Evolutionary conservation across 2,797 vertebrate genomes (phyloP), one percentile per base, ranked within the genome.

Genomic region (Ambastaia sidthimunki): DNA sequence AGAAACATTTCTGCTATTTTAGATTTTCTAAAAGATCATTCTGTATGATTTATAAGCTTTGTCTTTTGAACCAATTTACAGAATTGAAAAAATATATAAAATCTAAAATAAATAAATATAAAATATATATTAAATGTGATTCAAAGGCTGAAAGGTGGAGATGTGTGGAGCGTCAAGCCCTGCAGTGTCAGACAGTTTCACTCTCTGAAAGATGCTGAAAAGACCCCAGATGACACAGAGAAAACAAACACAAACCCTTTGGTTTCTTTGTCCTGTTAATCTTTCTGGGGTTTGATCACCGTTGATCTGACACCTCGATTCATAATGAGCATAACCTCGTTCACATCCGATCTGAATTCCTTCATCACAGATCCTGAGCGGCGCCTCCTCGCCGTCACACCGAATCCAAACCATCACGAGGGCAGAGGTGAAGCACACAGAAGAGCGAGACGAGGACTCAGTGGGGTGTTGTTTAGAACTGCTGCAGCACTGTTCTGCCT

Each of bases 361-460:
- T 60, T 59, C 71, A 7, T 23, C 48, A 37, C 34, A 37, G 34
- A 37, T 37, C 2, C 9, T 41, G 3, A 7, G 15, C 87, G 85
- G 52, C 62, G 18, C 94, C 93, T 93, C 91, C 82, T 93, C 95
- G 93, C 94, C 97, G 96, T 97, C 96, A 96, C 84, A 80, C 87
- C 71, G 92, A 93, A 97, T 95, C 97, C 97, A 97, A 94, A 92
- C 91, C 91, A 86, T 98, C 96, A 96, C 92, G 91, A 93, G 93
- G 79, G 31, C 87, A 90, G 88, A 88, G 90, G 92, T 94, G 94
- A 96, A 95, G 96, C 88, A 91, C 93, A 93, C 94, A 89, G 92
- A 91, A 91, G 91, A 93, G 95, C 94, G 84, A 90, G 92, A 92
- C 91, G 92, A 88, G 76, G 84, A 60, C 4, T 72, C 41, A 7